Evolutionary conservation across 2,888 invertebrate genomes (phyloP).

Genomic region (Drosophila cracens): DNA sequence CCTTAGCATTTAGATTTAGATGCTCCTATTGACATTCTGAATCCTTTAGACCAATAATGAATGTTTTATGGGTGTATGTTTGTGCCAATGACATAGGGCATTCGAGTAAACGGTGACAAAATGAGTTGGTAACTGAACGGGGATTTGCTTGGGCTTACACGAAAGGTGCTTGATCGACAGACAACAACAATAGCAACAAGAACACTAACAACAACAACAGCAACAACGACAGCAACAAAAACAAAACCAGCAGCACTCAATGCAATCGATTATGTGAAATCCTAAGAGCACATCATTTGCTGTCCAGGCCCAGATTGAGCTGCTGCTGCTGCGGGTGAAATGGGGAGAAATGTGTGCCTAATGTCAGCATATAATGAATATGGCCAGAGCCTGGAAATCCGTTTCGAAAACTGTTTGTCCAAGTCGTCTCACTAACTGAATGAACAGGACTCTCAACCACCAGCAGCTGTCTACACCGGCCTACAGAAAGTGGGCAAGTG

Average conservation of each 20-base stretch:
- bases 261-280: slow-evolving; percentile 66
- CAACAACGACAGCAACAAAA: not conserved
- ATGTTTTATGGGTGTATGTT: not conserved
- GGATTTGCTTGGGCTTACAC: slow-evolving; percentile 30
- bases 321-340: slow-evolving; percentile 5
- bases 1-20: not conserved
- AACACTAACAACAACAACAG: not conserved
- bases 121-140: slow-evolving; percentile 10
- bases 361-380: slow-evolving; percentile 65
- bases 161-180: slow-evolving; percentile 55
- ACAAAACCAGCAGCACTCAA: slow-evolving; percentile 26
- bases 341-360: slow-evolving; percentile 43
- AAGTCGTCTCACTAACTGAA: slow-evolving; percentile 36
- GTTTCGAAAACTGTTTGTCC: slow-evolving; percentile 51
- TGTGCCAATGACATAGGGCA: not conserved
- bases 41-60: not conserved
- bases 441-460: slow-evolving; percentile 1
- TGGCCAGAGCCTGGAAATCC: slow-evolving; percentile 47
- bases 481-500: not conserved
- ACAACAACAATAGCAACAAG: slow-evolving; percentile 26
- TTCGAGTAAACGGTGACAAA: slow-evolving; percentile 9
- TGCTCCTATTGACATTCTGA: not conserved
- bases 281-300: slow-evolving; percentile 65
- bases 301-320: slow-evolving; percentile 21
- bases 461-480: slow-evolving; percentile 7